Conservation (phyloP, 2,797 vertebrate species). For the Mionectes olivaceus region DNA sequence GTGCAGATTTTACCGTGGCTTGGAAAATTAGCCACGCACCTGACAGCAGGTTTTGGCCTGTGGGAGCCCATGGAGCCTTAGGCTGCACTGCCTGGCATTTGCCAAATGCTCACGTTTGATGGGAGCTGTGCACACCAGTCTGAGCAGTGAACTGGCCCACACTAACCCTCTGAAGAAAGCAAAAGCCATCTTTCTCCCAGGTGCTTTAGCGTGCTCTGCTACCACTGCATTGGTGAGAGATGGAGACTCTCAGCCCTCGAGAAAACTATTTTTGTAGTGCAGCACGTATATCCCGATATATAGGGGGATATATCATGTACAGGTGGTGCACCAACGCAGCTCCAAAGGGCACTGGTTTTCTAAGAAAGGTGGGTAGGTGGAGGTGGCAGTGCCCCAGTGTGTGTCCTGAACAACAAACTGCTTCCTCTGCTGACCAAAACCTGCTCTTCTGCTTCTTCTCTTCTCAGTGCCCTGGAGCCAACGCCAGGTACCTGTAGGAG, state of each 20-base stretch:
- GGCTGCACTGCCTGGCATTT: not conserved
- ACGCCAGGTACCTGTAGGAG: not conserved
- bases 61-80: not conserved
- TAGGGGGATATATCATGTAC: not conserved
- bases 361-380: not conserved
- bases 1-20: not conserved
- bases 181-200: not conserved
- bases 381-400: accelerated
- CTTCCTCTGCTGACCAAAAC: not conserved
- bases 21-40: not conserved
- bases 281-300: not conserved
- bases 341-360: not conserved
- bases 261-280: not conserved
- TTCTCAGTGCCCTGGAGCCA: not conserved
- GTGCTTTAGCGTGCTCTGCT: not conserved
- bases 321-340: not conserved
- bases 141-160: accelerated
- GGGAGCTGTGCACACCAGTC: not conserved
- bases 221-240: not conserved
- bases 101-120: not conserved
- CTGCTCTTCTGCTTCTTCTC: not conserved
- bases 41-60: not conserved
- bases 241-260: not conserved
- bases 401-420: not conserved
- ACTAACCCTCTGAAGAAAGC: not conserved